Conservation (phyloP, 2,113 vertebrate species). For the Corvus cornix region DNA sequence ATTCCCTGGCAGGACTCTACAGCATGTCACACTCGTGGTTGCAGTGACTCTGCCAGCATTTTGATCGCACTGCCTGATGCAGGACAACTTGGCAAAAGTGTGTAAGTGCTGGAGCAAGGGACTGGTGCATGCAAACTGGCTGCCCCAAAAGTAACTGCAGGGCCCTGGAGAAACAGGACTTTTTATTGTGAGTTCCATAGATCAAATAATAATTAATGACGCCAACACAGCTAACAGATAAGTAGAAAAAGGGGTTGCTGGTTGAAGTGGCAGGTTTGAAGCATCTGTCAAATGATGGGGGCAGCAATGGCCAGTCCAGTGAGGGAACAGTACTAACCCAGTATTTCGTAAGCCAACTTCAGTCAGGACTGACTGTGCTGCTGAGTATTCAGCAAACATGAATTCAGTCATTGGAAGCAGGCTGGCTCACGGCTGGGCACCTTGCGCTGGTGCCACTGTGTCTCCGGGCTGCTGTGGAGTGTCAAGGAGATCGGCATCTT, state of each 20-base stretch:
- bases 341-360: accelerated
- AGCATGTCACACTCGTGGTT: background rate
- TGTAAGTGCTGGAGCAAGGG: background rate
- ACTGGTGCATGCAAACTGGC: background rate
- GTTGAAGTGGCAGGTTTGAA: background rate
- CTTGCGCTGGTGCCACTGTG: background rate
- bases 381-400: background rate
- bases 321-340: background rate
- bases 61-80: accelerated
- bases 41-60: background rate
- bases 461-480: too few relatives aligned
- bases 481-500: background rate
- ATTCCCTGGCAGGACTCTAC: background rate
- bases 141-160: background rate
- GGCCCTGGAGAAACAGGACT: background rate
- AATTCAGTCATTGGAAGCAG: background rate
- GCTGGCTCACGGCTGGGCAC: background rate
- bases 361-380: background rate
- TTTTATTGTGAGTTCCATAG: background rate
- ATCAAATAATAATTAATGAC: background rate
- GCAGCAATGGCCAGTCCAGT: background rate
- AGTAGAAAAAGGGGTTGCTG: background rate
- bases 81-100: background rate
- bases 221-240: background rate
- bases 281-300: background rate